These are phyloP conservation scores for Trachelus troglodyta DNA, from an alignment of 2,888 invertebrate species.

Conservation along the genomic window DNA sequence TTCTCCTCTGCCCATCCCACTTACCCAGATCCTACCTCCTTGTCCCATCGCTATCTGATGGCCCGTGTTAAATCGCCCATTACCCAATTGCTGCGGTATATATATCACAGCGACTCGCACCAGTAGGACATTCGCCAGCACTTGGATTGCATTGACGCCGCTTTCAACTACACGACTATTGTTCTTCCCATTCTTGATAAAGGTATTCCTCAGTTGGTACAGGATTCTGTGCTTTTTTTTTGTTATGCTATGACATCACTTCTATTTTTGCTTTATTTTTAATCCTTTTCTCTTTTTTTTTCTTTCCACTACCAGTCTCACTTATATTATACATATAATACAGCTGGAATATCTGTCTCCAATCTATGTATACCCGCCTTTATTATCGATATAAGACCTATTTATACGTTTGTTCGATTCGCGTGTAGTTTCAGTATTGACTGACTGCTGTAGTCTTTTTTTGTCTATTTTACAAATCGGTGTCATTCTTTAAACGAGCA, in stretches of 20 bases:
- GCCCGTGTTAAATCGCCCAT: slow-evolving; percentile 57
- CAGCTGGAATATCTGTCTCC: background rate
- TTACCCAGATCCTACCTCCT: slow-evolving; percentile 18
- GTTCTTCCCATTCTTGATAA: background rate
- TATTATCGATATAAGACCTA: background rate
- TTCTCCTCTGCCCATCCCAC: slow-evolving; percentile 12
- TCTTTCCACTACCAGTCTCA: background rate
- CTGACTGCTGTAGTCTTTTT: background rate
- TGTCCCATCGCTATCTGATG: slow-evolving; percentile 49
- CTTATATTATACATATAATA: background rate
- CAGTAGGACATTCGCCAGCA: background rate
- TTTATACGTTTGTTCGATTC: background rate
- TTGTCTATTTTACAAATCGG: background rate
- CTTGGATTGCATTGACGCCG: slow-evolving; percentile 1
- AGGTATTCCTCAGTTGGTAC: background rate
- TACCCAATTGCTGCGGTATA: slow-evolving; percentile 45
- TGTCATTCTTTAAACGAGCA: background rate
- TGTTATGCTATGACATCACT: background rate
- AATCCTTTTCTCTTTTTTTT: background rate
- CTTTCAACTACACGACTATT: background rate
- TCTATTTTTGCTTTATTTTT: background rate
- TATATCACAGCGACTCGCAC: background rate
- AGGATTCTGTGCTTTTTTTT: background rate
- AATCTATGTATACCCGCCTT: background rate
- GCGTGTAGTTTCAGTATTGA: background rate